Conservation (phyloP, 2,888 invertebrate genomes). For the Philopedon plagiatum region DNA sequence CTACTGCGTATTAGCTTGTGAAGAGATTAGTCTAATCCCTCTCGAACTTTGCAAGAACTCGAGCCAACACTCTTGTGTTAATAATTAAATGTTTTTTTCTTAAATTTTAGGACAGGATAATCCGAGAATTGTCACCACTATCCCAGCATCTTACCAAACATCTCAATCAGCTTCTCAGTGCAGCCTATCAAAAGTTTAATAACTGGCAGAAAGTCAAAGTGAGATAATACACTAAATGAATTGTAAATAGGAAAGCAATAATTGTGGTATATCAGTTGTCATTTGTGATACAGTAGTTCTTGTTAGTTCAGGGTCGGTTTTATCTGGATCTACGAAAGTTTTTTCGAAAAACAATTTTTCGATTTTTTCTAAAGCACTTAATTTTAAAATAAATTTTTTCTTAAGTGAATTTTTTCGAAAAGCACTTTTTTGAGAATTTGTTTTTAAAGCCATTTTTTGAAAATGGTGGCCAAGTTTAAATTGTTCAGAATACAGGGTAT, state of each 20-base stretch:
- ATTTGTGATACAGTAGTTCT: slow-evolving; percentile 9
- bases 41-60: not conserved
- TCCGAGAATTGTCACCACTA: slow-evolving; percentile 84
- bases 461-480: too few relatives aligned
- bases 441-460: too few relatives aligned
- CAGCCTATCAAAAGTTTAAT: slow-evolving; percentile 88
- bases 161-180: slow-evolving; percentile 88
- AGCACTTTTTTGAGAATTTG: too few relatives aligned
- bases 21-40: too few relatives aligned
- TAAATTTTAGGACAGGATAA: slow-evolving; percentile 83
- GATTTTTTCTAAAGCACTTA: too few relatives aligned
- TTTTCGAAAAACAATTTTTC: too few relatives aligned
- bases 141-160: slow-evolving; percentile 88
- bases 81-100: slow-evolving; percentile 42
- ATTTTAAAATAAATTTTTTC: too few relatives aligned
- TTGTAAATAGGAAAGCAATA: slow-evolving; percentile 1
- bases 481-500: too few relatives aligned
- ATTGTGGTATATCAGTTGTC: not conserved
- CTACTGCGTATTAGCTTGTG: too few relatives aligned
- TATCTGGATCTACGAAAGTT: too few relatives aligned
- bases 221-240: slow-evolving; percentile 58
- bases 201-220: slow-evolving; percentile 80
- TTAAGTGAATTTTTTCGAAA: too few relatives aligned
- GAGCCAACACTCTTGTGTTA: not conserved
- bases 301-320: too few relatives aligned